Conservation (phyloP, 2,797 vertebrate species). For the Galago senegalensis region DNA sequence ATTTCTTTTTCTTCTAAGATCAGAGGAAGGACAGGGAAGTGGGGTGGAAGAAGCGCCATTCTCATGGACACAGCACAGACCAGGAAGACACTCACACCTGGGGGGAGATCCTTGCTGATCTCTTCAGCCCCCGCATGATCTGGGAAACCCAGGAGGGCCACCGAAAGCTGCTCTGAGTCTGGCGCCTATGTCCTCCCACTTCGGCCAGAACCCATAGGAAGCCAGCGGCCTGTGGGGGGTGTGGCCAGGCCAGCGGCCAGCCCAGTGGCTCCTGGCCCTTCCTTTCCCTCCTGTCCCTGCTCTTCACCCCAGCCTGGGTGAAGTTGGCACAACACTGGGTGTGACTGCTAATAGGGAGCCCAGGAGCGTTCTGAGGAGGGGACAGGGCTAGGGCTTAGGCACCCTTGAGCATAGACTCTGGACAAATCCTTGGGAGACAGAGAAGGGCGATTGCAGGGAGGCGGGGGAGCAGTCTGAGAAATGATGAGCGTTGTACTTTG, state of each 20-base stretch:
- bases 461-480: background rate
- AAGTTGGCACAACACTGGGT: background rate
- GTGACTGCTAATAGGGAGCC: background rate
- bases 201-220: background rate
- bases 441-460: fast-evolving
- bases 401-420: background rate
- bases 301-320: fast-evolving
- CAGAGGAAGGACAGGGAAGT: background rate
- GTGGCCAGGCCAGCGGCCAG: no score
- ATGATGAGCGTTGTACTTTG: no score
- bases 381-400: no score
- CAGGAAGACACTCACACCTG: background rate
- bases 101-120: background rate
- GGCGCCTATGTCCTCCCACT: background rate
- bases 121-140: background rate
- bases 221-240: background rate
- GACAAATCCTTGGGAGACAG: no score
- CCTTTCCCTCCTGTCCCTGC: fast-evolving
- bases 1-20: background rate
- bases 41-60: no score
- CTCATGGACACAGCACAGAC: background rate
- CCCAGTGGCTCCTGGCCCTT: no score
- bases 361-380: background rate
- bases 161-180: background rate
- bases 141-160: background rate